Percentiles rank a stretch among this genome's conserved stretches.
Conservation (phyloP, 2,113 vertebrate genomes). For the Ageneiosus marmoratus region DNA sequence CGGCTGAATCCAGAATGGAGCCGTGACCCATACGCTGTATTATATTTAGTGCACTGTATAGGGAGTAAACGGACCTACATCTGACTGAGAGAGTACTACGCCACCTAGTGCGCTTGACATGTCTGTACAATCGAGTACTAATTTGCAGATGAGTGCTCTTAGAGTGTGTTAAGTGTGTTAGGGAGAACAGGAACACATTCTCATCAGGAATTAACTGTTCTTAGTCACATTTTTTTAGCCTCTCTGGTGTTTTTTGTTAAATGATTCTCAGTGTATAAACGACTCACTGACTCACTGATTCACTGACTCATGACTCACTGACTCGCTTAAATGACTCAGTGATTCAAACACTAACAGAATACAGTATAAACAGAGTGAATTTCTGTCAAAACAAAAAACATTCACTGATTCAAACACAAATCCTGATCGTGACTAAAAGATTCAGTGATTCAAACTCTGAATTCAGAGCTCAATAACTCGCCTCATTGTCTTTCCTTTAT, state of each 20-base stretch:
- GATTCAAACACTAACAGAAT: neutral
- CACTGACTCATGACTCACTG: neutral
- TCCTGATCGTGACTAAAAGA: neutral
- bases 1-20: neutral
- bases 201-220: too few relatives aligned
- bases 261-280: neutral
- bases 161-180: neutral
- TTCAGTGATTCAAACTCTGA: neutral
- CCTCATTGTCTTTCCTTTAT: neutral
- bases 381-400: neutral
- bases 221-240: neutral
- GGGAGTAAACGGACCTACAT: too few relatives aligned
- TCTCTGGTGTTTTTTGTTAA: neutral
- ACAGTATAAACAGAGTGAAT: too few relatives aligned
- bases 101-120: neutral
- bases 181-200: neutral
- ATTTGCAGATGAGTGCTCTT: neutral
- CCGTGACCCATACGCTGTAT: too few relatives aligned
- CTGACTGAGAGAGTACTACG: neutral
- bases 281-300: neutral
- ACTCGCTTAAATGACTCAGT: neutral
- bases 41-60: neutral
- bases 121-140: neutral
- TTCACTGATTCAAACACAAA: neutral
- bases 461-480: too few relatives aligned